Conservation (phyloP, 2,113 vertebrate genomes). For the Thalassoma bifasciatum region DNA sequence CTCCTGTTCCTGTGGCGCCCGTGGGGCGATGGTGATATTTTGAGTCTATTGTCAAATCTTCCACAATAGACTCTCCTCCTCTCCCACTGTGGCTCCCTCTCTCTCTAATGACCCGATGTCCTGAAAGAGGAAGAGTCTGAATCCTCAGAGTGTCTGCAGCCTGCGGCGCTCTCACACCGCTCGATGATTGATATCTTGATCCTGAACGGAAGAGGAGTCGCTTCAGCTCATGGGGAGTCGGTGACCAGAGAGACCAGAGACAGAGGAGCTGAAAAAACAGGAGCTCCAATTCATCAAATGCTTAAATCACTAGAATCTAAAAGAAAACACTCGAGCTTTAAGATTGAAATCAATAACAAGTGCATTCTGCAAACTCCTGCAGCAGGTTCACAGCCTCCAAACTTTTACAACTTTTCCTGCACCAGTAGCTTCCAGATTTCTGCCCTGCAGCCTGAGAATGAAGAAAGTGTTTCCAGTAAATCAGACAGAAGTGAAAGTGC, state of each 20-base stretch:
- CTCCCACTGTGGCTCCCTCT: not conserved
- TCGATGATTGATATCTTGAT: slow-evolving; percentile 57
- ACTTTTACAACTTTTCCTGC: too few relatives aligned
- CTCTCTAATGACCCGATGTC: slow-evolving; percentile 27
- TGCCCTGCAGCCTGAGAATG: not conserved
- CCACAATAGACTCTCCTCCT: not conserved
- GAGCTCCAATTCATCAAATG: too few relatives aligned
- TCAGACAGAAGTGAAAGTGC: not conserved
- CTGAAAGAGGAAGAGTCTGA: slow-evolving; percentile 33
- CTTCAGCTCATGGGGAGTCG: not conserved
- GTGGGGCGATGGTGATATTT: slow-evolving; percentile 29
- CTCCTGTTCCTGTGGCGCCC: slow-evolving; percentile 3
- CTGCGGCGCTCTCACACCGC: slow-evolving; percentile 30
- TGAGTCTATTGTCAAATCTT: slow-evolving; percentile 21
- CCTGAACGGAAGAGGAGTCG: slow-evolving; percentile 19
- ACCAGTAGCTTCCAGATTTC: not conserved
- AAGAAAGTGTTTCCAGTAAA: not conserved
- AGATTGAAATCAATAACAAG: not conserved
- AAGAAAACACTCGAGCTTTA: not conserved
- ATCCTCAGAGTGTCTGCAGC: slow-evolving; percentile 36
- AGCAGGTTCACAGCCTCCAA: too few relatives aligned
- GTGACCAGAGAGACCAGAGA: slow-evolving; percentile 1
- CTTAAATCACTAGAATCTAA: too few relatives aligned
- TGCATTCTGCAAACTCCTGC: too few relatives aligned
- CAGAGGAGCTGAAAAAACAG: slow-evolving; percentile 1